Base-by-base conservation (phyloP, 2,888 invertebrate genomes). In the Cheilosia vernalis region DNA sequence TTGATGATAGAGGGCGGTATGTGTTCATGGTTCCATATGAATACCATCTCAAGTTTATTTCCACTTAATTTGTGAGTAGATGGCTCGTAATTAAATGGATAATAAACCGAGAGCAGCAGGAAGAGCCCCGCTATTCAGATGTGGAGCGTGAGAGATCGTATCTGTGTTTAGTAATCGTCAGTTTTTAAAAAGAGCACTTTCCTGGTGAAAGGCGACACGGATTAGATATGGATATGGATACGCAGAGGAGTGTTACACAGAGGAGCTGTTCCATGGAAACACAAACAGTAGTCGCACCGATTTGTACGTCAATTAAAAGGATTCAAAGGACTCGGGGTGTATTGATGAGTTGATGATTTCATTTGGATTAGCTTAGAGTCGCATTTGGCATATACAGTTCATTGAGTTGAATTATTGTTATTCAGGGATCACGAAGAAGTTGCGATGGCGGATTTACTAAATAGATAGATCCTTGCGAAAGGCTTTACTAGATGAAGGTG, bases 1-100 rank as follows among this genome's bases (percentile, higher is more conserved):
- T 44, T 42, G 61, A 66, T 55, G 60, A n/a, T 40, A n/a, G n/a
- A 61, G 53, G 24, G 24, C 27, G 49, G 33, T 58, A 40, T 49
- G 42, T 79, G 33, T 44, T 55, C 44, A 61, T 17, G 67, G 33
- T 40, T 76, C 42, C 64, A 70, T 70, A 69, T 67, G 69, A 67
- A 66, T 74, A 55, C 66, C 49, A 69, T 42, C 61, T 55, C 30
- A 37, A 56, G 56, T 81, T 66, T 56, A 56, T 83, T 83, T 83
- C 61, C 49, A 63, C 63, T 78, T 83, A 78, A 83, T 83, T 78
- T 73, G 61, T 51, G 73, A 83, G 67, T 51, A 73, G 78, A 83
- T 83, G 73, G 78, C 73, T 78, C 44, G 61, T 77, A 67, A 73
- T 73, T 78, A 56, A 78, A 67, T 56, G 67, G 72, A 67, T 78